phyloP scores from a whole-genome alignment of 1,140 invertebrate genomes.

The Caenorhabditis latens region DNA sequence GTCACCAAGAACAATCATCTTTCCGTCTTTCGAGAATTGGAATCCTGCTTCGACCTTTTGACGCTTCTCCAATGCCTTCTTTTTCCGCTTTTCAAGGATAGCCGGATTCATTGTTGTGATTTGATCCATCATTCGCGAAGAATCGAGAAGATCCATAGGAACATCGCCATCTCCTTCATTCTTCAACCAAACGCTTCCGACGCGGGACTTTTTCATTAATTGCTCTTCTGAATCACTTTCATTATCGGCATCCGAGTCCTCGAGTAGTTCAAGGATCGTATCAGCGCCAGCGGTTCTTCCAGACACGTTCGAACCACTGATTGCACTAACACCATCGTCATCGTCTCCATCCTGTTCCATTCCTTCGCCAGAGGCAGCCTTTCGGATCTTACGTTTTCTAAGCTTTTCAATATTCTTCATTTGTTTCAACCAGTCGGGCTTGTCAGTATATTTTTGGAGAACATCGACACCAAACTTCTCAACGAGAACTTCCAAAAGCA shows the following conservation, averaged over 20 bases:
- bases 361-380: conserved; percentile 50
- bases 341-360: conserved; percentile 62
- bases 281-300: conserved; percentile 66
- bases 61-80: conserved; percentile 58
- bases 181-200: conserved; percentile 66
- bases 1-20: conserved; percentile 63
- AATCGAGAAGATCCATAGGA: conserved; percentile 66
- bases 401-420: conserved; percentile 67
- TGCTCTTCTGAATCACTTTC: conserved; percentile 60
- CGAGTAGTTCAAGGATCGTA: conserved; percentile 66
- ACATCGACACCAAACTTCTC: conserved; percentile 65
- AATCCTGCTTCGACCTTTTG: conserved; percentile 64
- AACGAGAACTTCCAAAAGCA: conserved; percentile 65
- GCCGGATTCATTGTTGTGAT: conserved; percentile 58
- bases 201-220: conserved; percentile 42
- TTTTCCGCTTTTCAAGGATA: conserved; percentile 18
- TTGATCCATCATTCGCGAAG: conserved; percentile 64
- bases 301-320: conserved; percentile 48
- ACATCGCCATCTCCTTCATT: conserved; percentile 65
- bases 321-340: conserved; percentile 47
- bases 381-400: conserved; percentile 56
- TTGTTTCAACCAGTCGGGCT: conserved; percentile 66
- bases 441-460: conserved; percentile 61
- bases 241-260: conserved; percentile 65
- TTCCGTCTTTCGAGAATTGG: conserved; percentile 67